Percentiles rank a stretch among this genome's conserved stretches.
Evolutionary conservation across 2,888 invertebrate species (phyloP).

Genomic region (Nemoura dubitans): DNA sequence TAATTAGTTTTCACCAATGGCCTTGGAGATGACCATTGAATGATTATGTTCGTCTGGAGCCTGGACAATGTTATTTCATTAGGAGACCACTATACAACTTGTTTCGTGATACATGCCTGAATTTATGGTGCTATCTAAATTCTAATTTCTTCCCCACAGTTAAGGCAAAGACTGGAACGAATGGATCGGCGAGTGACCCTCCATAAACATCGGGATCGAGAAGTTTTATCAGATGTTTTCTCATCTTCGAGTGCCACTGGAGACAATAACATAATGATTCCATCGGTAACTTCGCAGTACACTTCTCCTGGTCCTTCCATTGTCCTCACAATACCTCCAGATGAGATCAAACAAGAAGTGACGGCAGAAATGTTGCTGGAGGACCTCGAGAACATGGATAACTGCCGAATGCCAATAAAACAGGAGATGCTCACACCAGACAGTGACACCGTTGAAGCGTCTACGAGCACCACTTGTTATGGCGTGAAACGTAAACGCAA

Average conservation of each 20-base stretch:
- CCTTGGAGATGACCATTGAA: neutral
- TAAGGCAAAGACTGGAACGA: conserved; percentile 72
- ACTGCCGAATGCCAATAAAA: conserved; percentile 9
- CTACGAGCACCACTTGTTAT: conserved; percentile 31
- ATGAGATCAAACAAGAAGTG: conserved; percentile 35
- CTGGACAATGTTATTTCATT: neutral
- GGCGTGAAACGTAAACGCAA: conserved; percentile 9
- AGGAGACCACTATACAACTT: no score
- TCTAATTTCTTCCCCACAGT: conserved; percentile 59
- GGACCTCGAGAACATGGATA: conserved; percentile 28
- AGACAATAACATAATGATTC: conserved; percentile 28
- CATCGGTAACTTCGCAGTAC: neutral
- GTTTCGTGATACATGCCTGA: no score
- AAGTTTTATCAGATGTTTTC: conserved; percentile 45
- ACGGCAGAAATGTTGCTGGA: conserved; percentile 31
- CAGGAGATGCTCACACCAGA: conserved; percentile 15
- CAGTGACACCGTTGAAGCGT: conserved; percentile 29
- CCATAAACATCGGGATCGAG: conserved; percentile 58
- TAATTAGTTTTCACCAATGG: neutral
- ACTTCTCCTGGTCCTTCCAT: conserved; percentile 29
- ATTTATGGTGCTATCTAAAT: no score
- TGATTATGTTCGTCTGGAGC: neutral
- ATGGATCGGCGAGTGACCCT: conserved; percentile 70
- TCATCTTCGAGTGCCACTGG: conserved; percentile 28
- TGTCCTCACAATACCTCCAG: conserved; percentile 24